phyloP scores from a whole-genome alignment of 2,797 vertebrate species.

The Notolabrus celidotus region DNA sequence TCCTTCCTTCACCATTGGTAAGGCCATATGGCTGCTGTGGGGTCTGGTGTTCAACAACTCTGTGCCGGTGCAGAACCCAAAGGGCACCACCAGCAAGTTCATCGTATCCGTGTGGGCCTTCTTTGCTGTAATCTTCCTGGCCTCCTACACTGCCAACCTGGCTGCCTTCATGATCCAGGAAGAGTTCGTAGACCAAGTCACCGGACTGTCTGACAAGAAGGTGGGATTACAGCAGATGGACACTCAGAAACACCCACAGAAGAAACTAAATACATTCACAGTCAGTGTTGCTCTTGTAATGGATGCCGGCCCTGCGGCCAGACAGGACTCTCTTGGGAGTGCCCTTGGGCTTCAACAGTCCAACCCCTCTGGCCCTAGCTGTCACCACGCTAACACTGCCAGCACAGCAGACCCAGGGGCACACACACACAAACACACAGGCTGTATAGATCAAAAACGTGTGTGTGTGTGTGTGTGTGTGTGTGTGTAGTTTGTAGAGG shows the following conservation, averaged over 20 bases:
- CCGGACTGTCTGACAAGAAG: conserved; percentile 98
- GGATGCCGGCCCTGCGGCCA: conserved; percentile 74
- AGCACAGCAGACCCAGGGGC: conserved; percentile 61
- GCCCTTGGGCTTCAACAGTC: conserved; percentile 68
- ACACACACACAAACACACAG: conserved; percentile 30
- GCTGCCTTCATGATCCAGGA: conserved; percentile 99
- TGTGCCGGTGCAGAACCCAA: conserved; percentile 97
- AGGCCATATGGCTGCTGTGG: conserved; percentile 98
- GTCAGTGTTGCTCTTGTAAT: conserved; percentile 69
- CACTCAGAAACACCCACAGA: conserved; percentile 21
- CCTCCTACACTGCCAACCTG: conserved; percentile 98
- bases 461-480: conserved; percentile 31
- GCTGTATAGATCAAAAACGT: conserved; percentile 61
- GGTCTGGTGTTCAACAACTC: conserved; percentile 99
- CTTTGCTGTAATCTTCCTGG: conserved; percentile 98
- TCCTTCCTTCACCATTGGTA: conserved; percentile 97
- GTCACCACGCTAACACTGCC: conserved; percentile 72
- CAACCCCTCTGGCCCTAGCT: conserved; percentile 71
- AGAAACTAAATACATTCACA: conserved; percentile 57
- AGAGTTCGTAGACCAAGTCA: conserved; percentile 99
- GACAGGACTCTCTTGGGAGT: conserved; percentile 69
- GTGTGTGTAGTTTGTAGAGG: conserved; percentile 50
- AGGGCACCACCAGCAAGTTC: conserved; percentile 98
- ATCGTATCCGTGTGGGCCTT: conserved; percentile 99
- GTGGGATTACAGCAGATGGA: conserved; percentile 76